These are phyloP conservation scores for Drosophila mayaguana DNA, from an alignment of 2,888 invertebrate species.

Conservation along the genomic window DNA sequence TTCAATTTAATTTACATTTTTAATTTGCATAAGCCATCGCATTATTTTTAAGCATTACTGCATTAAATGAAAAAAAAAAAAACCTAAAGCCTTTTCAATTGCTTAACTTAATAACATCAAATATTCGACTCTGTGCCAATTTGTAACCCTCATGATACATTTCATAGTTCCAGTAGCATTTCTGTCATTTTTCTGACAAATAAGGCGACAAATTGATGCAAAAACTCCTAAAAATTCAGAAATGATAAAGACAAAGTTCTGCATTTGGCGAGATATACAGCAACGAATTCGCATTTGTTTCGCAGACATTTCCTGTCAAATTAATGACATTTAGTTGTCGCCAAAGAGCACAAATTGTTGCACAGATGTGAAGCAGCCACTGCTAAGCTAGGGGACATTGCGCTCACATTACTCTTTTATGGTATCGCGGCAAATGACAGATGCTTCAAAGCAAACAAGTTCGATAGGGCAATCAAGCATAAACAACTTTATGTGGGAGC, in stretches of 20 bases:
- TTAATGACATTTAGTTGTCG: conserved; percentile 68
- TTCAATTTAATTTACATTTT: not conserved
- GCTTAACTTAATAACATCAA: not conserved
- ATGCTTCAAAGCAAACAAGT: conserved; percentile 24
- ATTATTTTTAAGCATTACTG: too few species aligned
- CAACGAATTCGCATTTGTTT: conserved; percentile 58
- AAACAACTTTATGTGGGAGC: not conserved
- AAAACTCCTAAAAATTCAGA: conserved; percentile 18
- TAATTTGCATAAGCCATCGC: too few species aligned
- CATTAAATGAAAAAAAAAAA: too few species aligned
- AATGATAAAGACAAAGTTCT: conserved; percentile 41
- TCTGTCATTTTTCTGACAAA: conserved; percentile 26
- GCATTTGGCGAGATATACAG: conserved; percentile 40
- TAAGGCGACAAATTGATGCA: conserved; percentile 58
- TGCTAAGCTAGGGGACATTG: conserved; percentile 7
- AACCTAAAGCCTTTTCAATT: not conserved
- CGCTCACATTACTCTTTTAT: not conserved
- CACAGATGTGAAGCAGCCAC: conserved; percentile 32
- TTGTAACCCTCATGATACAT: conserved; percentile 26
- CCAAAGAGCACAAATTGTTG: conserved; percentile 58
- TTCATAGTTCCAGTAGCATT: conserved; percentile 14
- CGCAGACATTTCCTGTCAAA: conserved; percentile 70
- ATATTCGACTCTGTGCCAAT: not conserved
- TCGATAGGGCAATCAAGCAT: conserved; percentile 28
- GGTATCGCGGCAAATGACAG: conserved; percentile 28